A percentile compares a stretch with the other conserved stretches of the same genome.
phyloP scores from a whole-genome alignment of 2,888 invertebrate species.

The Acanthosepion pharaonis region DNA sequence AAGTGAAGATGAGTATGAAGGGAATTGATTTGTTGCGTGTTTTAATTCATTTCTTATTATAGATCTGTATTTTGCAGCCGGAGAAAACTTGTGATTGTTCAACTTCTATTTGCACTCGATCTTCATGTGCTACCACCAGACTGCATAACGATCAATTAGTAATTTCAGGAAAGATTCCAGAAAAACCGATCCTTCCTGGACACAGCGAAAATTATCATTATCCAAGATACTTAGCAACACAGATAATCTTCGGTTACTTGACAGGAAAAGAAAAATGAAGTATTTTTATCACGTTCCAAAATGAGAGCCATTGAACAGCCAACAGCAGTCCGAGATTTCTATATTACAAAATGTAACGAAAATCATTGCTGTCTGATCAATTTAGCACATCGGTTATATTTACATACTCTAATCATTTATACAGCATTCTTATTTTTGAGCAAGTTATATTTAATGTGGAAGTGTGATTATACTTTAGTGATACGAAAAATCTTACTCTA shows the following conservation, averaged over 20 bases:
- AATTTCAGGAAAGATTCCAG: background rate
- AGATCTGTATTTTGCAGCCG: background rate
- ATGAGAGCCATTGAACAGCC: background rate
- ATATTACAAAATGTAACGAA: background rate
- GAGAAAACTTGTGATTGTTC: background rate
- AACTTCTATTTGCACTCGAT: background rate
- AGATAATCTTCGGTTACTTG: background rate
- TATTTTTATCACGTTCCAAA: background rate
- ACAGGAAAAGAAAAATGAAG: background rate
- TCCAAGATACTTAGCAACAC: background rate
- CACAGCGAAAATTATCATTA: background rate
- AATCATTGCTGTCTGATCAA: background rate
- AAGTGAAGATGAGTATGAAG: background rate
- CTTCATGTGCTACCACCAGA: background rate
- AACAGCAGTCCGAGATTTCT: background rate
- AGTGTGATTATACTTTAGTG: background rate
- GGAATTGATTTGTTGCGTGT: background rate
- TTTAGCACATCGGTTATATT: background rate
- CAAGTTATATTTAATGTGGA: background rate
- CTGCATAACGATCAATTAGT: background rate
- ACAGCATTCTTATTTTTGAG: background rate
- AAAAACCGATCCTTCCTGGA: background rate
- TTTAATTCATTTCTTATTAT: background rate
- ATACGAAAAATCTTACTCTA: too few species aligned
- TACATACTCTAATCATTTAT: background rate